Base-by-base conservation (phyloP, 2,797 vertebrate genomes). In the Labeo calbasu region DNA sequence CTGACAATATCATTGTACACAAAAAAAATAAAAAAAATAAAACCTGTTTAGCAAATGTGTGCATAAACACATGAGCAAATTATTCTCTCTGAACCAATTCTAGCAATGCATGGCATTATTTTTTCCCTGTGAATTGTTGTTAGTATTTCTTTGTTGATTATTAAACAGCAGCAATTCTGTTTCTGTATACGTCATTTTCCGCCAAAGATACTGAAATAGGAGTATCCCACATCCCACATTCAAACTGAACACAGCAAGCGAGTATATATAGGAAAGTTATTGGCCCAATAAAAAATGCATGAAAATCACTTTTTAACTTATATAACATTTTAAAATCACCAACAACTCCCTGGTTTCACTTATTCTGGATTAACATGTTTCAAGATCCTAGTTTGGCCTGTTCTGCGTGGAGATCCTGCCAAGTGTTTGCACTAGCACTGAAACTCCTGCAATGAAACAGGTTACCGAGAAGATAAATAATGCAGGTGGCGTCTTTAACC, bases 381-480 rank as follows among this genome's bases (percentile, higher is more conserved):
- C 48, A 73, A 73, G 71, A 28, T 73, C 71, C 71, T 48, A 21
- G 2, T 19, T 73, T 73, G 70, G 15, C 15, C 17, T 53, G 71
- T 53, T 73, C 70, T 51, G 17, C 25, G 3, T 21, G 15, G 51
- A 40, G 19, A 28, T 73, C 71, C 48, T 40, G 51, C 19, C 72
- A 57, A n/a, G 28, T n/a, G 19, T 51, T 72, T 11, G 11, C 55
- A 78, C 43, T 28, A 19, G 70, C 70, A 15, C 23, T 32, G 48
- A 48, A 65, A 73, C 77, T 73, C 85, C n/a, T 6, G 32, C 71
- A 32, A 53, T 78, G 25, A 81, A 65, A 48, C 32, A 17, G 14
- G 68, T 69, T 82, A 61, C 75, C 14, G 12, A 23, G 63, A 48
- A 25, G 70, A 77, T 82, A 66, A 86, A 80, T 85, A 80, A 87